Conservation (phyloP, 2,888 invertebrate species). For the Homarus gammarus region DNA sequence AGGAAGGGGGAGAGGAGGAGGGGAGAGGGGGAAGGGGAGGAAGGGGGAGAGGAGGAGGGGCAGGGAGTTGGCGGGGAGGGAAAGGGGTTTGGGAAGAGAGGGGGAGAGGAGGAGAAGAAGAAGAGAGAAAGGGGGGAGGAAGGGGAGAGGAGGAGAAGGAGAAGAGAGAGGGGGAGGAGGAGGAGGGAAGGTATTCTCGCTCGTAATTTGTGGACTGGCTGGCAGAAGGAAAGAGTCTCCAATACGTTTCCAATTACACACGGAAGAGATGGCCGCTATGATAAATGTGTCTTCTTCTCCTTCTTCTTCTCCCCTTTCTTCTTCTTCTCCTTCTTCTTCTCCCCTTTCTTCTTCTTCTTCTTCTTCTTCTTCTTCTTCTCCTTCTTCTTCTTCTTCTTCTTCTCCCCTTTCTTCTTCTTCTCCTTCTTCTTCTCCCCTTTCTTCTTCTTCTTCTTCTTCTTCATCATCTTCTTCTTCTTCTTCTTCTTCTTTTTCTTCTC, state of each 20-base stretch:
- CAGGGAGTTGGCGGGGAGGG: too few relatives aligned
- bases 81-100: too few relatives aligned
- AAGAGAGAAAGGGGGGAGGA: too few relatives aligned
- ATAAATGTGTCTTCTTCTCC: constrained; percentile 3
- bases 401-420: neutral
- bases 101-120: neutral
- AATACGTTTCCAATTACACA: constrained; percentile 36
- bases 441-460: neutral
- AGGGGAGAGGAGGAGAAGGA: neutral
- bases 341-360: neutral
- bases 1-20: too few relatives aligned
- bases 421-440: neutral
- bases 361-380: neutral
- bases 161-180: neutral
- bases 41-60: too few relatives aligned
- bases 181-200: too few relatives aligned
- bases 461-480: neutral
- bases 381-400: neutral
- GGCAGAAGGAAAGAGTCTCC: neutral
- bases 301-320: neutral
- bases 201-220: constrained; percentile 1
- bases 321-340: neutral
- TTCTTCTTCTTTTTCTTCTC: neutral
- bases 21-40: neutral
- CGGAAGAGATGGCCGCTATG: constrained; percentile 3